Conservation (phyloP, 1,140 invertebrate species). For the Brachionus plicatilis region DNA sequence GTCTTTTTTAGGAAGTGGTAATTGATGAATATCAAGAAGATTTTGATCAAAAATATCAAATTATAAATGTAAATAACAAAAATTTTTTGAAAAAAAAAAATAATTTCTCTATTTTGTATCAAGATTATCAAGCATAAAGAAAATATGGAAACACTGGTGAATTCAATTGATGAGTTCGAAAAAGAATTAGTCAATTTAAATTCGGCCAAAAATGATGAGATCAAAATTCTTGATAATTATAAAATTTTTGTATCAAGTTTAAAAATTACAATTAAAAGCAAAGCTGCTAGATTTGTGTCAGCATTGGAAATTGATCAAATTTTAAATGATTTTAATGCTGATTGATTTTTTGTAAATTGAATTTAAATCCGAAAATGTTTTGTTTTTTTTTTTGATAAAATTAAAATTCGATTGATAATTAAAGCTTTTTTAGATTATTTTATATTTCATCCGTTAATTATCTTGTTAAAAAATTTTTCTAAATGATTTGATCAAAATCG, state of each 20-base stretch:
- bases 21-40: neutral
- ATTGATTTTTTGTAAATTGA: neutral
- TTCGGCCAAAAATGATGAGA: neutral
- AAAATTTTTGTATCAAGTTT: constrained; percentile 2
- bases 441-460: neutral
- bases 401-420: neutral
- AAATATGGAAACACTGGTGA: neutral
- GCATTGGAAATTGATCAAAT: constrained; percentile 7
- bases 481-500: neutral
- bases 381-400: neutral
- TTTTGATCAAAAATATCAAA: neutral
- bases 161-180: constrained; percentile 12
- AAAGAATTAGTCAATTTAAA: neutral
- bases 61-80: neutral
- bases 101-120: neutral
- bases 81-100: neutral
- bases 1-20: neutral
- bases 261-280: neutral
- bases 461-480: neutral
- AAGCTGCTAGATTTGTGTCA: neutral
- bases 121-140: constrained; percentile 28
- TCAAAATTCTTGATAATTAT: neutral
- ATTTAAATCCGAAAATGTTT: constrained; percentile 3
- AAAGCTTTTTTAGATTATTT: neutral
- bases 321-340: neutral